Evolutionary conservation across 2,113 vertebrate species (phyloP).

Genomic region (Callaeas wilsoni): DNA sequence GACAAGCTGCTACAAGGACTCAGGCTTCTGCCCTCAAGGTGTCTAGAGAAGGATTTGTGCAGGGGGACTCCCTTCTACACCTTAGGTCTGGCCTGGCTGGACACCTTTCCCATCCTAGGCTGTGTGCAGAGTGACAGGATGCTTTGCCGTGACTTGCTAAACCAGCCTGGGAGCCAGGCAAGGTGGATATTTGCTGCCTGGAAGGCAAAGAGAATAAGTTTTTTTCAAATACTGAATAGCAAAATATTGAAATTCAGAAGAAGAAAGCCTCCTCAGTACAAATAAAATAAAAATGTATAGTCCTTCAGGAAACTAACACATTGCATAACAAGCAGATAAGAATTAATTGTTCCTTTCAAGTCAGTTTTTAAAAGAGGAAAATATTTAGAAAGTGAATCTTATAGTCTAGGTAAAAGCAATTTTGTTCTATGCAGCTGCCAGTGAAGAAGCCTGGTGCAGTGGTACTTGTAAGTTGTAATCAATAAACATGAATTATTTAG

Average conservation of each 20-base stretch:
- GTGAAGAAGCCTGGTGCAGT: background rate
- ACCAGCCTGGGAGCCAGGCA: background rate
- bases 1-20: background rate
- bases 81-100: background rate
- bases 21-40: background rate
- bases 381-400: background rate
- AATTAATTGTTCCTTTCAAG: background rate
- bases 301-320: background rate
- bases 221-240: background rate
- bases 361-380: background rate
- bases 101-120: background rate
- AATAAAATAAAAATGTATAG: background rate
- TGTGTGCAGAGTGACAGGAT: background rate
- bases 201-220: background rate
- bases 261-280: background rate
- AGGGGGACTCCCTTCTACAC: background rate
- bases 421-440: background rate
- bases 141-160: background rate
- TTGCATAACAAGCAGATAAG: background rate
- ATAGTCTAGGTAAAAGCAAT: background rate
- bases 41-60: background rate
- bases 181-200: background rate
- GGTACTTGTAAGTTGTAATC: background rate
- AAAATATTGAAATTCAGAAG: background rate
- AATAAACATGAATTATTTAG: slow-evolving; percentile 3